These are phyloP conservation scores for Monopterus albus DNA, from an alignment of 2,113 vertebrate genomes.

Conservation along the genomic window DNA sequence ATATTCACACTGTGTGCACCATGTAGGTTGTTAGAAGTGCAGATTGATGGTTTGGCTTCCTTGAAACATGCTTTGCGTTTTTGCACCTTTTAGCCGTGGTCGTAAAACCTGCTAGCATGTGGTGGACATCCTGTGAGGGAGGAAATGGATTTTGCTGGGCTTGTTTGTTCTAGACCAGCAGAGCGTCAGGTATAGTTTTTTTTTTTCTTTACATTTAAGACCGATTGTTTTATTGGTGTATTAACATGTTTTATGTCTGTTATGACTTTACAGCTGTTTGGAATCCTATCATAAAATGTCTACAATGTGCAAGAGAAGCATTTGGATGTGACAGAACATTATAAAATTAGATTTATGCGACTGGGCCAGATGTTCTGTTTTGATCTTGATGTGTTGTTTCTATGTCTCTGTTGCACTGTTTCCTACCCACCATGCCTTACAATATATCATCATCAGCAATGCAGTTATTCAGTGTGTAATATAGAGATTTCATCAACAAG, in stretches of 20 bases:
- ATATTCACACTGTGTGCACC: slow-evolving; percentile 17
- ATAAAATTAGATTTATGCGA: slow-evolving; percentile 40
- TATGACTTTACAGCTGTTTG: slow-evolving; percentile 36
- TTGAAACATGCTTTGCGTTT: slow-evolving; percentile 52
- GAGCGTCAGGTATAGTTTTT: slow-evolving; percentile 25
- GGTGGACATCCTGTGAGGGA: slow-evolving; percentile 65
- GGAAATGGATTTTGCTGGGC: slow-evolving; percentile 63
- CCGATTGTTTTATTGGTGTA: slow-evolving; percentile 44
- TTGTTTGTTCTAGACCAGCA: slow-evolving; percentile 58
- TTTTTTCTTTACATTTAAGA: slow-evolving; percentile 31
- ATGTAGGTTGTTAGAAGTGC: slow-evolving; percentile 26
- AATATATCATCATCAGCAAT: slow-evolving; percentile 35
- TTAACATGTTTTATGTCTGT: slow-evolving; percentile 43
- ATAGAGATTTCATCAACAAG: slow-evolving; percentile 46
- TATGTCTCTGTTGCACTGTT: slow-evolving; percentile 16
- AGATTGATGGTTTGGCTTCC: slow-evolving; percentile 46
- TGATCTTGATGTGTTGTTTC: slow-evolving; percentile 46
- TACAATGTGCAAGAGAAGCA: slow-evolving; percentile 6
- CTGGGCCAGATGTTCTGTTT: slow-evolving; percentile 52
- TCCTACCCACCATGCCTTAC: slow-evolving; percentile 33
- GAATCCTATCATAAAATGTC: slow-evolving; percentile 23
- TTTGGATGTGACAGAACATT: slow-evolving; percentile 23
- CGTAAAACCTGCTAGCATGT: slow-evolving; percentile 41
- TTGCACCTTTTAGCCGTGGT: slow-evolving; percentile 57
- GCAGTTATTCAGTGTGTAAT: slow-evolving; percentile 30